These are phyloP conservation scores for Tyria jacobaeae DNA, from an alignment of 2,888 invertebrate species.

Conservation along the genomic window DNA sequence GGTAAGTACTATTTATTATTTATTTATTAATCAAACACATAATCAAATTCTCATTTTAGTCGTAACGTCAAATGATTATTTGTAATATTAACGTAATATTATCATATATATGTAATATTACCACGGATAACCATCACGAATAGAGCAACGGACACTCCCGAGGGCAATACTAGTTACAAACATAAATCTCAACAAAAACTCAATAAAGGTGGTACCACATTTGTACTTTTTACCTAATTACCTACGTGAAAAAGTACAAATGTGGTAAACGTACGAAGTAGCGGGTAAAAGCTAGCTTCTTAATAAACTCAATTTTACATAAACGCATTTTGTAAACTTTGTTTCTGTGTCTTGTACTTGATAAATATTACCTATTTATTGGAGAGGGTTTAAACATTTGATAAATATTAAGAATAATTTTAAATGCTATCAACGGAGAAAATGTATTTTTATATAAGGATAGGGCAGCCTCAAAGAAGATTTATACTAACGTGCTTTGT, in stretches of 20 bases:
- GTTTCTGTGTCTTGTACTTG: too few species aligned
- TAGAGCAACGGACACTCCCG: slow-evolving; percentile 22
- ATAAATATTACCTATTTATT: too few species aligned
- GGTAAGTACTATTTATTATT: not conserved
- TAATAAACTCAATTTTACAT: too few species aligned
- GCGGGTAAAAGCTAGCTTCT: too few species aligned
- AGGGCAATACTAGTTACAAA: slow-evolving; percentile 40
- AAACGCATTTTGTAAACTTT: too few species aligned
- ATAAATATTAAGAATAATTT: too few species aligned
- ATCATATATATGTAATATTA: too few species aligned
- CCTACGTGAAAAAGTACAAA: too few species aligned
- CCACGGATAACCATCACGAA: slow-evolving; percentile 10
- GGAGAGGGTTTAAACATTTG: too few species aligned
- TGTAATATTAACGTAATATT: too few species aligned
- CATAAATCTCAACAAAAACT: slow-evolving; percentile 38
- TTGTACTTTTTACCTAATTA: slow-evolving; percentile 2
- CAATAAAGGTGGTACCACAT: slow-evolving; percentile 24
- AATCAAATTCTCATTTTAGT: slow-evolving; percentile 13
- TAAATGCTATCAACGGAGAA: not conserved
- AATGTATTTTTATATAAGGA: not conserved
- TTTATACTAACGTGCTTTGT: not conserved
- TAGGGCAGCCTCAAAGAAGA: not conserved
- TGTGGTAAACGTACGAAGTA: too few species aligned
- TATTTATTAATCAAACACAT: too few species aligned
- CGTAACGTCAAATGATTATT: slow-evolving; percentile 3